A percentile compares a stretch with the other conserved stretches of the same genome.
These are phyloP conservation scores for Cataglyphis cursor DNA, from an alignment of 2,888 invertebrate genomes.

Conservation along the genomic window DNA sequence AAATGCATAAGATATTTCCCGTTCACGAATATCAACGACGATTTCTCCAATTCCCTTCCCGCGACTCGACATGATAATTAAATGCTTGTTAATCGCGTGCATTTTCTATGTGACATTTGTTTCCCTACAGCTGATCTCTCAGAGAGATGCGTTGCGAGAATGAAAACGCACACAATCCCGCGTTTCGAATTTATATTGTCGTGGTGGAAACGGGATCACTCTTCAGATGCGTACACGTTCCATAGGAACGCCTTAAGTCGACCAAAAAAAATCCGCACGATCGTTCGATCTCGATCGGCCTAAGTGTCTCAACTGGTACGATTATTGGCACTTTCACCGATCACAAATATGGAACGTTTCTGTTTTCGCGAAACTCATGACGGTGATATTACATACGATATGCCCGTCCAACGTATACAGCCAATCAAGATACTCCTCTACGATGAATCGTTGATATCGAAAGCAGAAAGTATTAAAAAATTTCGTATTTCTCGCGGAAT, in stretches of 20 bases:
- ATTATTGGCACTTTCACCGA: conserved; percentile 69
- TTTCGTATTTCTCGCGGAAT: not conserved
- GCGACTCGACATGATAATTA: conserved; percentile 38
- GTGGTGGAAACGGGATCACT: conserved; percentile 5
- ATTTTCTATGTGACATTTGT: conserved; percentile 10
- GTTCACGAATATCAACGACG: conserved; percentile 15
- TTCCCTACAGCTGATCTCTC: not conserved
- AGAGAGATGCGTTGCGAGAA: not conserved
- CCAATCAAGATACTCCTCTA: not conserved
- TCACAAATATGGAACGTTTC: conserved; percentile 49
- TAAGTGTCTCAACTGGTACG: conserved; percentile 20
- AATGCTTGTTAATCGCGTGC: conserved; percentile 44
- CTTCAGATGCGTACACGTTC: conserved; percentile 1
- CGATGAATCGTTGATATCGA: conserved; percentile 2
- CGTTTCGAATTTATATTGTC: not conserved
- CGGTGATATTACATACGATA: not conserved
- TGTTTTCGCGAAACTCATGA: conserved; percentile 50
- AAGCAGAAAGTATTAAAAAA: not conserved
- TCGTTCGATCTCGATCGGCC: conserved; percentile 54
- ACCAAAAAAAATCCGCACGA: conserved; percentile 47
- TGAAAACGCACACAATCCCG: conserved; percentile 20
- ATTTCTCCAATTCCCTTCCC: conserved; percentile 44
- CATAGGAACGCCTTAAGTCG: not conserved
- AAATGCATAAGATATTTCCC: conserved; percentile 8
- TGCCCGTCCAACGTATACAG: not conserved